Conservation (phyloP, 2,797 vertebrate species). For the Silurus aristotelis region DNA sequence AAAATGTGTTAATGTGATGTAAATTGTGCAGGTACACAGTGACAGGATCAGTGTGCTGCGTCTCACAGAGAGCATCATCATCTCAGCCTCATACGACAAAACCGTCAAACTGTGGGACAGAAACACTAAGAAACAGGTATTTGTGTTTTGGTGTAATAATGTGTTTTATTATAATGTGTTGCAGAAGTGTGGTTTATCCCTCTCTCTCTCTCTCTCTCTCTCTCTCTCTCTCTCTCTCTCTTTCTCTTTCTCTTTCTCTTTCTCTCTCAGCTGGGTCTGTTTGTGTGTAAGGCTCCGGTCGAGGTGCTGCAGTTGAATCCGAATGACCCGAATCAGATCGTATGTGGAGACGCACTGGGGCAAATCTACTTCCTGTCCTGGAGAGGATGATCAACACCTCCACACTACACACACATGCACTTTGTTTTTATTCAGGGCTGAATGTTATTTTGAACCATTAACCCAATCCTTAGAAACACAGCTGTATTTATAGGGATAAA, state of each 20-base stretch:
- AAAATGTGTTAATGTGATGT: neutral
- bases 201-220: neutral
- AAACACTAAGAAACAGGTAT: slow-evolving; percentile 79
- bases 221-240: neutral
- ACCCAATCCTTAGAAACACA: neutral
- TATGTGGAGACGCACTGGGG: slow-evolving; percentile 78
- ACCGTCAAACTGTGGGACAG: slow-evolving; percentile 86
- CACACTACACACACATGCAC: neutral
- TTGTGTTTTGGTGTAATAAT: neutral
- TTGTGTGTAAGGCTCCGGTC: slow-evolving; percentile 79
- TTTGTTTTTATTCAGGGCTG: neutral
- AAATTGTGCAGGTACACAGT: slow-evolving; percentile 73
- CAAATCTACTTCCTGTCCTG: slow-evolving; percentile 81
- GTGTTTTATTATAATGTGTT: neutral
- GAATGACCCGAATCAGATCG: slow-evolving; percentile 64
- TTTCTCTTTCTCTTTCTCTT: too few relatives aligned
- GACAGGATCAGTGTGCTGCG: slow-evolving; percentile 77
- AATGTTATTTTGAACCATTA: neutral
- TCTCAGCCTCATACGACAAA: slow-evolving; percentile 81
- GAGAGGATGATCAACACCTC: slow-evolving; percentile 60
- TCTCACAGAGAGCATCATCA: slow-evolving; percentile 71
- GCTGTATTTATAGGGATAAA: neutral
- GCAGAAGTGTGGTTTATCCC: neutral
- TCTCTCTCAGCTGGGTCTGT: slow-evolving; percentile 78
- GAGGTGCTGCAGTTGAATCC: slow-evolving; percentile 75